phyloP scores from a whole-genome alignment of 2,113 vertebrate species.

The Rhinichthys klamathensis region DNA sequence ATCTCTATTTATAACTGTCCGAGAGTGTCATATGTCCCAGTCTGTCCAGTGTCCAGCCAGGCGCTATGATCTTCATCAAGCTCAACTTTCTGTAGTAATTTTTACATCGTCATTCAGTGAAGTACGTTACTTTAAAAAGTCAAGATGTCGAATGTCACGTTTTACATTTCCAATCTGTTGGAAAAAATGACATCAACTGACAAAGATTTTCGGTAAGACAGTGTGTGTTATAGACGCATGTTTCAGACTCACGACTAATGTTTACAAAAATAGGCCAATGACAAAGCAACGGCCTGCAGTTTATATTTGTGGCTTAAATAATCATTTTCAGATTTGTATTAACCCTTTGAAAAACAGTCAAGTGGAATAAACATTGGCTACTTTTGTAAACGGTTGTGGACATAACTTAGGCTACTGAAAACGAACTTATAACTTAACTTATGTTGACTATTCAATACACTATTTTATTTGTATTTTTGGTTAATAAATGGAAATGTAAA shows the following conservation, averaged over 20 bases:
- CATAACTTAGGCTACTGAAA: neutral
- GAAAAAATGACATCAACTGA: constrained; percentile 94
- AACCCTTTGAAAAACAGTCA: neutral
- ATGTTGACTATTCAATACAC: neutral
- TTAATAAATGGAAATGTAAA: neutral
- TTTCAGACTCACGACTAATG: constrained; percentile 41
- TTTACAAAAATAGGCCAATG: constrained; percentile 32
- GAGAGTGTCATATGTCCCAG: constrained; percentile 73
- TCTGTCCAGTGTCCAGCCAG: constrained; percentile 56
- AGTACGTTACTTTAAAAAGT: constrained; percentile 32
- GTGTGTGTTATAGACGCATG: constrained; percentile 33
- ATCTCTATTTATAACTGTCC: constrained; percentile 69
- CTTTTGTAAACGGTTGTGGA: neutral
- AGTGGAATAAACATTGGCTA: neutral
- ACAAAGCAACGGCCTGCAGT: neutral
- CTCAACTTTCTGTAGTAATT: constrained; percentile 47
- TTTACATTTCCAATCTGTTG: constrained; percentile 87
- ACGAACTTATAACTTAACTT: neutral
- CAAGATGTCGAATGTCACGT: constrained; percentile 83
- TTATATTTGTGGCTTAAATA: neutral
- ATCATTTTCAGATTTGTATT: neutral
- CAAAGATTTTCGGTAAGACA: constrained; percentile 89
- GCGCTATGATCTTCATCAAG: constrained; percentile 71
- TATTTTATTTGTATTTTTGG: neutral
- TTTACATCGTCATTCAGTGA: neutral